These are phyloP conservation scores for Protobothrops mucrosquamatus DNA, from an alignment of 2,113 vertebrate genomes.

Conservation along the genomic window DNA sequence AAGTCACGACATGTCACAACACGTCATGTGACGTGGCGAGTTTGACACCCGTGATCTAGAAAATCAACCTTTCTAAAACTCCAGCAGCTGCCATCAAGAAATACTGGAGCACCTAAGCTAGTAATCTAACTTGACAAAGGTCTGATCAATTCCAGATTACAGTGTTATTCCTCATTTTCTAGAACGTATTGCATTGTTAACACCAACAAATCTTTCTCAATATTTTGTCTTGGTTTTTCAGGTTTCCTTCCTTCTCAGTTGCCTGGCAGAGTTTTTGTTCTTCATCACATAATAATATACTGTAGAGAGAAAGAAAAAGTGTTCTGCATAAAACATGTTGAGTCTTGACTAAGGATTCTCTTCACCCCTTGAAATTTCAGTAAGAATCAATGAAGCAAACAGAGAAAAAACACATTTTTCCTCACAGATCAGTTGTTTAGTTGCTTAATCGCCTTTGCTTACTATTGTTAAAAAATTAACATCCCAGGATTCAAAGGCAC, in stretches of 20 bases:
- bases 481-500: conserved; percentile 52
- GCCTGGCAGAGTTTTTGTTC: conserved; percentile 1
- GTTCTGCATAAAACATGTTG: conserved; percentile 39
- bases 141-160: neutral
- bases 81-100: neutral
- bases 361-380: conserved; percentile 36
- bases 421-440: conserved; percentile 55
- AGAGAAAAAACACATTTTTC: conserved; percentile 44
- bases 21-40: too few species aligned
- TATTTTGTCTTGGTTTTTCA: neutral
- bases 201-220: neutral
- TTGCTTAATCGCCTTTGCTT: conserved; percentile 69
- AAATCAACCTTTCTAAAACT: neutral
- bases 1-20: too few species aligned
- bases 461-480: conserved; percentile 55
- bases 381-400: conserved; percentile 50
- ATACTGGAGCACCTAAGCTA: neutral
- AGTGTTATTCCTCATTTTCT: neutral
- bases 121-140: neutral
- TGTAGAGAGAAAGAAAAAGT: neutral
- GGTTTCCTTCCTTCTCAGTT: neutral
- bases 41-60: too few species aligned
- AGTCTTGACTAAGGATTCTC: neutral
- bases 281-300: conserved; percentile 8
- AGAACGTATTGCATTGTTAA: neutral